Conservation (phyloP, 2,113 vertebrate species). For the Chascanopsetta lugubris region DNA sequence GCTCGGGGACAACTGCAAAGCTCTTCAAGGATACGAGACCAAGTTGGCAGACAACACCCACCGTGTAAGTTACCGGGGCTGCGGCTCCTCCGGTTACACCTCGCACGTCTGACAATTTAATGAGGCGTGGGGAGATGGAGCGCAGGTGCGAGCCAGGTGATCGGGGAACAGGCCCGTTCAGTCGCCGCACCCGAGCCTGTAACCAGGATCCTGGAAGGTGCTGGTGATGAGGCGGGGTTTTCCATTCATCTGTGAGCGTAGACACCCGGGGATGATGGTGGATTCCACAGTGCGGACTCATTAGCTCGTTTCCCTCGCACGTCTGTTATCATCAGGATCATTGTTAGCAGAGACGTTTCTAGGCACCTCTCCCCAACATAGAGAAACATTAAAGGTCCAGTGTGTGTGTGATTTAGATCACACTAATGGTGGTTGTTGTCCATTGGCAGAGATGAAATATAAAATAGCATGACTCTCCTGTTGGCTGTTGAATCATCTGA, state of each 20-base stretch:
- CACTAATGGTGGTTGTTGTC: too few relatives aligned
- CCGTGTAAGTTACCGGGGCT: constrained; percentile 80
- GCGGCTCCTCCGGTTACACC: constrained; percentile 54
- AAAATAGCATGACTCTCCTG: too few relatives aligned
- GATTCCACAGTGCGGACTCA: background rate
- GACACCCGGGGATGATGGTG: background rate
- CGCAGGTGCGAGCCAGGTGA: constrained; percentile 69
- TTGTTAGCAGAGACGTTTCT: background rate
- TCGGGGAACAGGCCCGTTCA: constrained; percentile 40
- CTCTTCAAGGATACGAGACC: constrained; percentile 68
- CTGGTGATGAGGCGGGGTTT: constrained; percentile 24
- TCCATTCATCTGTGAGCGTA: constrained; percentile 6
- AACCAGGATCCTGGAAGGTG: background rate
- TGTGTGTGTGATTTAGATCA: too few relatives aligned
- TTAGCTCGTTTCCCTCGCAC: background rate
- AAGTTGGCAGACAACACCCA: constrained; percentile 87
- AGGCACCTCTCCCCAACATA: background rate
- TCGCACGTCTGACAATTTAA: constrained; percentile 34
- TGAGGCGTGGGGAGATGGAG: constrained; percentile 19
- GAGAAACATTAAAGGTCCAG: background rate
- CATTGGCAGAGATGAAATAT: too few relatives aligned
- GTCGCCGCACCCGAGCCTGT: constrained; percentile 16
- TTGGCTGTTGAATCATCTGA: too few relatives aligned
- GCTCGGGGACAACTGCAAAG: constrained; percentile 72
- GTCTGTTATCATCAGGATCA: too few relatives aligned